phyloP scores from a whole-genome alignment of 2,888 invertebrate genomes.

The Calliopum simillimum region DNA sequence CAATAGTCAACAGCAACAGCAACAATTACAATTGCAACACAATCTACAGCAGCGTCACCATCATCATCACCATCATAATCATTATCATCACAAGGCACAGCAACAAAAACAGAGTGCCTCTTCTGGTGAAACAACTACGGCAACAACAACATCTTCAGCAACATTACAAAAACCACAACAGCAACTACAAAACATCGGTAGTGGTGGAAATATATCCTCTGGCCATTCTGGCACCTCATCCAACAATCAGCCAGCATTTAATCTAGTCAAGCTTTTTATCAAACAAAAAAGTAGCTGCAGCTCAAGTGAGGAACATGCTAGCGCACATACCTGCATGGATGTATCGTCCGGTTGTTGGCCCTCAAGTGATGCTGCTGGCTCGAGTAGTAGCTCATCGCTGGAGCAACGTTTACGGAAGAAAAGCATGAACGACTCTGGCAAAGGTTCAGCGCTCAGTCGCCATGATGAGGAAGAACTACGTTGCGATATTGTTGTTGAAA shows the following conservation, averaged over 20 bases:
- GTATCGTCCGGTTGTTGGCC: constrained; percentile 87
- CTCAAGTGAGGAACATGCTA: constrained; percentile 69
- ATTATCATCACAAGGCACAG: constrained; percentile 33
- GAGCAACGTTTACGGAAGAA: constrained; percentile 66
- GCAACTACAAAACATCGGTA: constrained; percentile 51
- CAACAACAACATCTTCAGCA: constrained; percentile 9
- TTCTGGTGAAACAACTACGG: constrained; percentile 6
- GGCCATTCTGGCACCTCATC: constrained; percentile 65
- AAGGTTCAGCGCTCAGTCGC: constrained; percentile 66
- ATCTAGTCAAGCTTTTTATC: constrained; percentile 88
- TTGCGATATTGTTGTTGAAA: constrained; percentile 22
- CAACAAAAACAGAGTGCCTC: background rate
- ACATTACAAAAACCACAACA: constrained; percentile 31
- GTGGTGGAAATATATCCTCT: constrained; percentile 46
- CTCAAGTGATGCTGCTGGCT: constrained; percentile 63
- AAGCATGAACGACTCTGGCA: constrained; percentile 68
- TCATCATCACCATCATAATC: constrained; percentile 40
- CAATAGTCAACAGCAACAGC: constrained; percentile 46
- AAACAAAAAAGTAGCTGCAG: constrained; percentile 82
- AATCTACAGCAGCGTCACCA: constrained; percentile 37
- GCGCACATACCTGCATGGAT: constrained; percentile 74
- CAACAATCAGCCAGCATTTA: constrained; percentile 78
- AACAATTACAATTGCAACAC: constrained; percentile 46
- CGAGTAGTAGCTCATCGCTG: constrained; percentile 64
- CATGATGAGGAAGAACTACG: constrained; percentile 63